Percentiles rank a stretch among this genome's conserved stretches.
Conservation (phyloP, 64 coral and sea anemone genomes). For the Montipora sp. region DNA sequence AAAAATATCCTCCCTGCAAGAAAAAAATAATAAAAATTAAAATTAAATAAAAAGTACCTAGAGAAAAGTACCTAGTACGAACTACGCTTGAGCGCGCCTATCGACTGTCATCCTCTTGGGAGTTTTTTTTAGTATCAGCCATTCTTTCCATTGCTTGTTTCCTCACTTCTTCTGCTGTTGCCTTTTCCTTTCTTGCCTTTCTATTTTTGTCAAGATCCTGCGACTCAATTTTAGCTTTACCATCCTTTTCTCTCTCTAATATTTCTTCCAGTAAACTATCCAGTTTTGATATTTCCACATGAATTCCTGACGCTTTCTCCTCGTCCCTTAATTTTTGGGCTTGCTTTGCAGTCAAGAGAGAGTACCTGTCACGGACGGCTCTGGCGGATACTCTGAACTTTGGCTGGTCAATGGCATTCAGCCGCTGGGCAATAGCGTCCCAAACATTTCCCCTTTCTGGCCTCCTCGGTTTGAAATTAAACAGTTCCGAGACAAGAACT, state of each 20-base stretch:
- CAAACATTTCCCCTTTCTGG: constrained; percentile 53
- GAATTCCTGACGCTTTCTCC: constrained; percentile 44
- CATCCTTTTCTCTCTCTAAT: constrained; percentile 12
- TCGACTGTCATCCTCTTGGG: too few species aligned
- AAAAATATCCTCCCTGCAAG: too few species aligned
- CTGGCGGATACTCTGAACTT: constrained; percentile 62
- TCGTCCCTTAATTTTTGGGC: constrained; percentile 28
- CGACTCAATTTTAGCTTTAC: not conserved
- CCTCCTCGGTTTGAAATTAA: constrained; percentile 56
- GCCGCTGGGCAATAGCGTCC: constrained; percentile 48
- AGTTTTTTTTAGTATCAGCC: not conserved
- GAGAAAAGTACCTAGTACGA: too few species aligned
- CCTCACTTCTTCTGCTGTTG: constrained; percentile 10
- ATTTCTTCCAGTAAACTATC: constrained; percentile 44
- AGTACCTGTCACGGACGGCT: constrained; percentile 48
- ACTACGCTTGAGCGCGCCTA: too few species aligned
- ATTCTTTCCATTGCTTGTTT: constrained; percentile 20
- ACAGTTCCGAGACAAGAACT: constrained; percentile 43
- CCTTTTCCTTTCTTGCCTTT: constrained; percentile 14
- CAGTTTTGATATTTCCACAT: constrained; percentile 18
- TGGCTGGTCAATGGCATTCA: constrained; percentile 48
- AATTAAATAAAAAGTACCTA: too few species aligned
- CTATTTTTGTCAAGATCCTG: constrained; percentile 29
- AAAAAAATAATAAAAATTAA: too few species aligned
- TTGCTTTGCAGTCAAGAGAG: constrained; percentile 11